Percentiles rank a stretch among this genome's conserved stretches.
phyloP scores from a whole-genome alignment of 2,888 invertebrate genomes.

The Phengaris arion region DNA sequence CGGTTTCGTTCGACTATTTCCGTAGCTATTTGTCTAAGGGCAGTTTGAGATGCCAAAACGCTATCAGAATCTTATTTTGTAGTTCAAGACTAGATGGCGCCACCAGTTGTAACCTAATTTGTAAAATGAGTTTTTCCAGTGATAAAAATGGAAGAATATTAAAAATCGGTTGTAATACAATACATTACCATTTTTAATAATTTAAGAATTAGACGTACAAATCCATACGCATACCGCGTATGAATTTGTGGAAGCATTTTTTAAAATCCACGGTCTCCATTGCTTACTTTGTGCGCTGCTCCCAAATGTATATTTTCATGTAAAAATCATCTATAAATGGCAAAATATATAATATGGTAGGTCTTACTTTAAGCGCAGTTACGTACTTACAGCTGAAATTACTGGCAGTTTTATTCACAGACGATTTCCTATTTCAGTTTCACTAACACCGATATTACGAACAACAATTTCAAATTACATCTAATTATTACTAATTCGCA shows the following conservation, averaged over 20 bases:
- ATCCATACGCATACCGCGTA: background rate
- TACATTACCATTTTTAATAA: background rate
- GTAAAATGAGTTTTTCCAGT: no score
- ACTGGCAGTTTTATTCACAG: constrained; percentile 1
- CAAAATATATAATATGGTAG: constrained; percentile 8
- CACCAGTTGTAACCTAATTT: background rate
- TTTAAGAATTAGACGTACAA: background rate
- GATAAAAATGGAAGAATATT: background rate
- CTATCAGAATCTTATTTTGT: background rate
- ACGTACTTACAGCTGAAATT: background rate
- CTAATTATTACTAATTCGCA: constrained; percentile 25
- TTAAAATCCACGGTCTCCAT: background rate
- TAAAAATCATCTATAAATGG: constrained; percentile 18
- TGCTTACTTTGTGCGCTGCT: background rate
- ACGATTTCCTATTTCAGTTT: constrained; percentile 8
- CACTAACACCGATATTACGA: constrained; percentile 26
- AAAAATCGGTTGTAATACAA: background rate
- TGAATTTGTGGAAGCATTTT: background rate
- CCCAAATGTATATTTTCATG: constrained; percentile 4
- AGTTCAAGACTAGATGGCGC: background rate
- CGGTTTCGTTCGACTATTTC: no score
- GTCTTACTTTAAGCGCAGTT: background rate
- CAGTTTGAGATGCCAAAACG: no score
- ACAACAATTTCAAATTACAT: constrained; percentile 12
- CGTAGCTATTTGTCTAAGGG: no score